A percentile compares a stretch with the other conserved stretches of the same genome.
Conservation (phyloP, 2,888 invertebrate species). For the Caenorhabditis sp. region DNA sequence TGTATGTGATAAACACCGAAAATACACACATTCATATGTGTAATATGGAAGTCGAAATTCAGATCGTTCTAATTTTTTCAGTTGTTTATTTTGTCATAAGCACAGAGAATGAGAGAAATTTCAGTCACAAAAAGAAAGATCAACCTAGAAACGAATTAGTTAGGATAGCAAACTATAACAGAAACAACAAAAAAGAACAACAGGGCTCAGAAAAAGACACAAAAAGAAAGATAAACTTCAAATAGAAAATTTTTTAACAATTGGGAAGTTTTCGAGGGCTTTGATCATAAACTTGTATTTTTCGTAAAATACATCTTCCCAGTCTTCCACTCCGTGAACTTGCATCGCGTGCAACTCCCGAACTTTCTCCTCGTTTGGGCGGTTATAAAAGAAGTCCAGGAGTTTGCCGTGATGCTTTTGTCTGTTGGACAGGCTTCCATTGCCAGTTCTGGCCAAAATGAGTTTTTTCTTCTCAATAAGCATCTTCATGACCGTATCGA, state of each 20-base stretch:
- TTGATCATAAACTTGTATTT: slow-evolving; percentile 6
- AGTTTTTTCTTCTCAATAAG: background rate
- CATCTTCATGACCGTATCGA: background rate
- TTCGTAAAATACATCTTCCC: slow-evolving; percentile 10
- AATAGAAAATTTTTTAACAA: background rate
- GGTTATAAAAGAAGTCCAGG: background rate
- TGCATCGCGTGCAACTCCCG: slow-evolving; percentile 13
- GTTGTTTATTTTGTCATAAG: no score
- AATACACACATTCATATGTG: no score
- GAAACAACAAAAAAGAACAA: no score
- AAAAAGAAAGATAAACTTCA: background rate
- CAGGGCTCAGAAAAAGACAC: no score
- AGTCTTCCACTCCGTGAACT: background rate
- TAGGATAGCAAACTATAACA: no score
- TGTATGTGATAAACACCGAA: no score
- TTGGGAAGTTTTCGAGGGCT: background rate
- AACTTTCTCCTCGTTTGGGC: slow-evolving; percentile 4
- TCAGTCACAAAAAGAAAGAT: no score
- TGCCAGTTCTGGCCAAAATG: no score
- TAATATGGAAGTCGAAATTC: no score
- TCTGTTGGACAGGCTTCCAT: background rate
- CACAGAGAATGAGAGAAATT: no score
- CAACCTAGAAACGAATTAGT: no score
- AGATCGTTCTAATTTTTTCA: no score
- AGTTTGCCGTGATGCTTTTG: slow-evolving; percentile 10